Percentiles rank a stretch among this genome's conserved stretches.
phyloP scores from a whole-genome alignment of 64 coral and sea anemone species.

The Montipora efflorescens region DNA sequence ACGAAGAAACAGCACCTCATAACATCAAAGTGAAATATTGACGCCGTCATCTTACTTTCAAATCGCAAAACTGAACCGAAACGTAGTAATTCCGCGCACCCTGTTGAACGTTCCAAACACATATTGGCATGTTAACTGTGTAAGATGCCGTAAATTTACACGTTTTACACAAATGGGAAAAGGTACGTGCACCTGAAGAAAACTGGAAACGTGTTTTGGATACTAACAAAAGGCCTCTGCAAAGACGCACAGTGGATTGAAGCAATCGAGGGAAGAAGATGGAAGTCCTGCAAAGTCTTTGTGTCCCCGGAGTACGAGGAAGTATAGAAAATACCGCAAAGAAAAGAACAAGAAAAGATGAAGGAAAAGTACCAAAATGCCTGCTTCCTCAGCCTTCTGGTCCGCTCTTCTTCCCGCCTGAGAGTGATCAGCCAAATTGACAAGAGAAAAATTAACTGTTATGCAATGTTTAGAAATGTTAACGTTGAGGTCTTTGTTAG shows the following conservation, averaged over 20 bases:
- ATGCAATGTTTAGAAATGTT: conserved; percentile 19
- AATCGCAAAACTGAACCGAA: background rate
- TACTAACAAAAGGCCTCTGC: background rate
- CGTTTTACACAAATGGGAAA: too few species aligned
- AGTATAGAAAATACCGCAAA: background rate
- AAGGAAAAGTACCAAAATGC: conserved; percentile 62
- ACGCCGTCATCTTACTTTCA: background rate
- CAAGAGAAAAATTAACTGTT: conserved; percentile 41
- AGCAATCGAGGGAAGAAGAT: background rate
- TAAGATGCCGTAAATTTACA: background rate
- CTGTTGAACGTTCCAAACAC: too few species aligned
- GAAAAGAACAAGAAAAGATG: conserved; percentile 53
- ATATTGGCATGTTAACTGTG: too few species aligned
- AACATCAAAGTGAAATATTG: background rate
- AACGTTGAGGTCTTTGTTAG: background rate
- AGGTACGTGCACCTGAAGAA: background rate
- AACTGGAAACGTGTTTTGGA: background rate
- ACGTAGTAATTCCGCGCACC: background rate
- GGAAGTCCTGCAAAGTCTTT: background rate
- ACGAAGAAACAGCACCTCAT: background rate
- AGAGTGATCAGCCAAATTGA: conserved; percentile 29
- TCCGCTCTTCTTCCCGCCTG: conserved; percentile 59
- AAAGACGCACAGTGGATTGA: background rate
- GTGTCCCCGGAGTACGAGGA: background rate
- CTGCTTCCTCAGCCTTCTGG: conserved; percentile 67